These are phyloP conservation scores for Trachelus stipa DNA, from an alignment of 2,888 invertebrate genomes.

Conservation along the genomic window DNA sequence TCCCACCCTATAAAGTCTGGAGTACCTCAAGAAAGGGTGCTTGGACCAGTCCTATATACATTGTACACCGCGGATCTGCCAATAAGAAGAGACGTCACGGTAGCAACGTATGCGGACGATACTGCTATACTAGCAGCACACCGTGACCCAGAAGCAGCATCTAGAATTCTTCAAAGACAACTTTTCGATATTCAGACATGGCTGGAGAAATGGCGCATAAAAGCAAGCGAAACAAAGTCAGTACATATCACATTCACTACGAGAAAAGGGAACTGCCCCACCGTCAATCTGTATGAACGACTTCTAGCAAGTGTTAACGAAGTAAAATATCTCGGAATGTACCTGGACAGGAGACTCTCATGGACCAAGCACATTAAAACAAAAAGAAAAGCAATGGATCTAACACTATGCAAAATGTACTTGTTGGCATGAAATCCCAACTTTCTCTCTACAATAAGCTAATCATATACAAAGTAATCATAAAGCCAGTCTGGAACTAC, in stretches of 20 bases:
- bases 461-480: conserved; percentile 23
- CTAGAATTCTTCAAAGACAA: conserved; percentile 19
- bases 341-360: conserved; percentile 31
- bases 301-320: conserved; percentile 23
- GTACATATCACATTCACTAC: conserved; percentile 38
- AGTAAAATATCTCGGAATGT: conserved; percentile 39
- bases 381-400: conserved; percentile 28
- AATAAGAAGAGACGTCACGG: conserved; percentile 16
- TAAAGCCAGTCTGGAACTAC: conserved; percentile 30
- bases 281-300: conserved; percentile 23
- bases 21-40: conserved; percentile 35
- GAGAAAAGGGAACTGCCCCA: conserved; percentile 21
- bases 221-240: conserved; percentile 38
- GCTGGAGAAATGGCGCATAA: conserved; percentile 38
- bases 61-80: conserved; percentile 34
- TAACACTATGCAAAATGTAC: conserved; percentile 15
- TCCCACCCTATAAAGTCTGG: conserved; percentile 15
- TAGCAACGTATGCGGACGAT: conserved; percentile 38
- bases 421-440: conserved; percentile 26
- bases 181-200: conserved; percentile 24
- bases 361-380: conserved; percentile 29
- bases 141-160: conserved; percentile 20
- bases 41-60: conserved; percentile 31
- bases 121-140: conserved; percentile 28
- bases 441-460: conserved; percentile 24